phyloP scores from a whole-genome alignment of 2,113 vertebrate species.

The Gallinago undulata region DNA sequence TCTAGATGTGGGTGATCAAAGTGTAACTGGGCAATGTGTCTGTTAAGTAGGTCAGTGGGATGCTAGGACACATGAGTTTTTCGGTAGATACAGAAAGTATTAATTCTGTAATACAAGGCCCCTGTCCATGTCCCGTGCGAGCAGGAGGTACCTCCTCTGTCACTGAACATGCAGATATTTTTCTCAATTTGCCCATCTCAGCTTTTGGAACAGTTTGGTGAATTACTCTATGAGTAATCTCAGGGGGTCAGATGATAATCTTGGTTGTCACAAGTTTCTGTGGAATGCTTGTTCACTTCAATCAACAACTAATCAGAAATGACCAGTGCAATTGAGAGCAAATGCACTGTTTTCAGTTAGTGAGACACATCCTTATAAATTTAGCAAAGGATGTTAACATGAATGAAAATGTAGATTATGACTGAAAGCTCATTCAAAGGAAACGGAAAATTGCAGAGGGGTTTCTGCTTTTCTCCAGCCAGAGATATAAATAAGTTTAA shows the following conservation, averaged over 20 bases:
- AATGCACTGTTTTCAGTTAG: not conserved
- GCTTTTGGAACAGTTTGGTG: not conserved
- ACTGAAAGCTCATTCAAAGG: not conserved
- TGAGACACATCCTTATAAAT: not conserved
- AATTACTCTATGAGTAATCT: not conserved
- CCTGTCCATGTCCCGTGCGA: not conserved
- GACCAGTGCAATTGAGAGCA: not conserved
- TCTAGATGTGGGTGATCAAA: not conserved
- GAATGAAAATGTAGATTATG: not conserved
- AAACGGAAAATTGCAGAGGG: not conserved
- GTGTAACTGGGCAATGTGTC: no score
- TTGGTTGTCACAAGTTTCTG: not conserved
- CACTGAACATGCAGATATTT: not conserved
- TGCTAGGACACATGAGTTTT: not conserved
- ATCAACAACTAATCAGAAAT: not conserved
- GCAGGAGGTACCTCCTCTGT: not conserved
- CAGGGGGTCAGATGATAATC: not conserved
- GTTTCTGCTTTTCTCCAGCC: not conserved
- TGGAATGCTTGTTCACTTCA: not conserved
- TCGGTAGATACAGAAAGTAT: not conserved
- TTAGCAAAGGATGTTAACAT: not conserved
- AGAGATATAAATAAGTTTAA: not conserved
- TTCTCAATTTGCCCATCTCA: not conserved
- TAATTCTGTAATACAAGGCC: not conserved
- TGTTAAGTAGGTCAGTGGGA: not conserved